Evolutionary conservation across 2,888 invertebrate species (phyloP).

Genomic region (Tholera decimalis): DNA sequence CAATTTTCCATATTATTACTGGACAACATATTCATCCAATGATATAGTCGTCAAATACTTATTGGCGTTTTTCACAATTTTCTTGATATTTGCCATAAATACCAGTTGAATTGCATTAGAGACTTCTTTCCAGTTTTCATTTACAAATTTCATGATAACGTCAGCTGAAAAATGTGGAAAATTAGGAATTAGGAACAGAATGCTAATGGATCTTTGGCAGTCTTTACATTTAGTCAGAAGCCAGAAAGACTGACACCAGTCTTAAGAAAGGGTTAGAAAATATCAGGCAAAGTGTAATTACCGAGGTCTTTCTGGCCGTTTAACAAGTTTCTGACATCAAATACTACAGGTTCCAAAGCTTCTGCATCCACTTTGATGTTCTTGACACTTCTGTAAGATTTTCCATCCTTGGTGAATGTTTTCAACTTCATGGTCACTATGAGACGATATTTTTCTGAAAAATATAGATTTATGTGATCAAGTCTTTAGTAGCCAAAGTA

Average conservation of each 20-base stretch:
- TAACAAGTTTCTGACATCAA: slow-evolving; percentile 73
- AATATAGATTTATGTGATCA: too few relatives aligned
- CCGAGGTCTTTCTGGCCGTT: slow-evolving; percentile 74
- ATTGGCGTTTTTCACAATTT: slow-evolving; percentile 64
- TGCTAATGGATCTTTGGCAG: too few relatives aligned
- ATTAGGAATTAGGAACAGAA: not conserved
- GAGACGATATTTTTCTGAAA: slow-evolving; percentile 59
- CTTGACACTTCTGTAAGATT: slow-evolving; percentile 53
- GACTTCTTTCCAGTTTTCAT: slow-evolving; percentile 70
- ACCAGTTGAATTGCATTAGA: slow-evolving; percentile 65
- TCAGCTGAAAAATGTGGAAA: slow-evolving; percentile 66
- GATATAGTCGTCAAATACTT: slow-evolving; percentile 58
- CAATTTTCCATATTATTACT: slow-evolving; percentile 9
- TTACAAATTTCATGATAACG: slow-evolving; percentile 65
- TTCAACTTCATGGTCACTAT: slow-evolving; percentile 43
- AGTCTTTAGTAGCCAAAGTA: too few relatives aligned
- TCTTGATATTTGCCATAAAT: slow-evolving; percentile 60
- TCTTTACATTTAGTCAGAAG: not conserved
- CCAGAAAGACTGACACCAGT: too few relatives aligned
- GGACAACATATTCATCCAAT: slow-evolving; percentile 35
- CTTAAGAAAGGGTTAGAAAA: not conserved
- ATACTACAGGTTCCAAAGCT: slow-evolving; percentile 56
- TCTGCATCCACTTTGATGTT: slow-evolving; percentile 52
- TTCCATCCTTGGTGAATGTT: slow-evolving; percentile 53
- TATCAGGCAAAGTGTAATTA: slow-evolving; percentile 33